Base-by-base conservation (phyloP, 2,888 invertebrate genomes). In the Tetanocera ferruginea region DNA sequence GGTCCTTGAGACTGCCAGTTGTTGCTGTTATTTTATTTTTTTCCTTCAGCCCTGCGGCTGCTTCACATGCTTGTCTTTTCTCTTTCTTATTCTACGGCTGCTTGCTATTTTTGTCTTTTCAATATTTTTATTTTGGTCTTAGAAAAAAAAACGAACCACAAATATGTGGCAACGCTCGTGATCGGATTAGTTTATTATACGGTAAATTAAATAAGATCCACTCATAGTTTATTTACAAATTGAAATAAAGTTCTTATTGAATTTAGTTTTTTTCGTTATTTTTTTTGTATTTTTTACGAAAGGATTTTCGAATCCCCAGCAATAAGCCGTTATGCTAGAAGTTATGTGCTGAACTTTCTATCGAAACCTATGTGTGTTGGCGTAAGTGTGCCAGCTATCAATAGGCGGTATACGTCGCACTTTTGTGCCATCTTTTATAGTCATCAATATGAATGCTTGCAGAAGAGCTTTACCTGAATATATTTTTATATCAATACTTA, bases 141-240 rank as follows among this genome's bases (percentile, higher is more conserved):
- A 19, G n/a, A 31, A 25, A 31, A 31, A 28, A 64, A 66, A 64
- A 52, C n/a, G 69, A 74, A 67, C 49, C 66, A 57, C 74, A 69
- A 69, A 78, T 72, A 78, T 78, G 11, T 37, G 66, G 75, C 55
- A 75, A 55, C 55, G 79, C 76, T 78, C 79, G 77, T 81, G 81
- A 79, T 77, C 74, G 77, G 81, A 81, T 79, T 81, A 78, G 79
- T 74, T 79, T 81, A 79, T 81, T 78, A 75, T 55, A 75, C 34
- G 28, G 52, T 52, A 34, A 64, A 37, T 25, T 52, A 52, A 34
- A 31, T 43, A 23, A 52, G 67, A 67, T 75, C 66, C 66, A 66
- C 67, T 75, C 55, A 43, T 49, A 52, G 34, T 67, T 75, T 75
- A 75, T 75, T 75, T 75, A 67, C 75, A 66, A 67, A 62, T 73